Base-by-base conservation (phyloP, 2,888 invertebrate species). In the Hybos culiciformis region DNA sequence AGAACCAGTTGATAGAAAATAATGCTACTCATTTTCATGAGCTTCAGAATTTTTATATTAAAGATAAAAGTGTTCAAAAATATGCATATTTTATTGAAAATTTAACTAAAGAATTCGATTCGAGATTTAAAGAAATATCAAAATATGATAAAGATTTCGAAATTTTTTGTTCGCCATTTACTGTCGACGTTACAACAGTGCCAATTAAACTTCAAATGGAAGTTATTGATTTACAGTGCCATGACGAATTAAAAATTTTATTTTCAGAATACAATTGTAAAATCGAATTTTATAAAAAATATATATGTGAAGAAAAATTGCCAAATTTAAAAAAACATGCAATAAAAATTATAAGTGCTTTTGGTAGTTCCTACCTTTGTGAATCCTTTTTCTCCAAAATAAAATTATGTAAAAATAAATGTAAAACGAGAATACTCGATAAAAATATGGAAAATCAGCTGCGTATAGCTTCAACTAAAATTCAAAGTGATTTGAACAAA, bases 161-260 rank as follows among this genome's bases (percentile, higher is more conserved):
- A 33, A 33, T 18, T 7, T 33, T 33, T 33, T 18, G 3, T 3
- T 33, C 33, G 12, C 18, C 18, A 33, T 33, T 33, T 18, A 18
- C 33, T 33, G 18, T 33, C 12, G 18, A 33, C 11, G 19, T 33
- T 11, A 33, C 11, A 33, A 33, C 33, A 33, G 33, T 33, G 18
- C 33, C 33, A 33, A 9, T 12, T 33, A 11, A 33, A 18, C 33
- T 33, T 33, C 18, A 33, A 33, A 33, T 38, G 17, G 15, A 38
- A 38, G 14, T 38, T 38, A 9, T 38, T 38, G 26, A 38, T 38
- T 38, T 38, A 17, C 37, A 38, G 12, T 38, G 37, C 24, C 37
- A 26, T 14, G 37, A 38, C 8, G 23, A 38, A 18, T 38, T 38
- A 38, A 38, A 24, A 24, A 37, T 4, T 9, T n/a, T 37, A 37